Evolutionary conservation across 2,113 vertebrate species (phyloP).

Genomic region (Lophochroa leadbeateri): DNA sequence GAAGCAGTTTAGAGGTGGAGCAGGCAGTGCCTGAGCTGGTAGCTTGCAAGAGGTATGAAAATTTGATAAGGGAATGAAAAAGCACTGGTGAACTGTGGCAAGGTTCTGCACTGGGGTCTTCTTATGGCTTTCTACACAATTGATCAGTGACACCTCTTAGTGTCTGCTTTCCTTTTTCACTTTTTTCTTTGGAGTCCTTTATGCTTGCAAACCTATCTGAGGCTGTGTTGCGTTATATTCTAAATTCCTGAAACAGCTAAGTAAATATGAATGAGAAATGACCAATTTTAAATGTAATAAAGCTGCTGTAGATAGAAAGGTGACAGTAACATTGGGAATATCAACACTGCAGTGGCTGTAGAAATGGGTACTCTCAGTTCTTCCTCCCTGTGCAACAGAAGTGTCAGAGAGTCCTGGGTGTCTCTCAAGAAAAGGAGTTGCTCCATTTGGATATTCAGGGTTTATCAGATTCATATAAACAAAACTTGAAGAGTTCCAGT

Average conservation of each 20-base stretch:
- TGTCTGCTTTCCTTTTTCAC: neutral
- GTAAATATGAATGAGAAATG: neutral
- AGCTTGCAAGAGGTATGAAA: neutral
- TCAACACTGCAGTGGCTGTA: neutral
- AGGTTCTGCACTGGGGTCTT: neutral
- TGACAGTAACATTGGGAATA: neutral
- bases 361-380: neutral
- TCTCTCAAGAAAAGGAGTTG: neutral
- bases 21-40: neutral
- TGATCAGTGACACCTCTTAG: rapidly evolving
- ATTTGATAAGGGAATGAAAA: neutral
- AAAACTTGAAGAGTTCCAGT: neutral
- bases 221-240: neutral
- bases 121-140: neutral
- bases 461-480: neutral
- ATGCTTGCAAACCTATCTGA: neutral
- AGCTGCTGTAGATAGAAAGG: neutral
- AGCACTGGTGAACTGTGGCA: neutral
- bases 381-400: neutral
- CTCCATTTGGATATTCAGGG: neutral
- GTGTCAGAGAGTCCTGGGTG: neutral
- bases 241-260: neutral
- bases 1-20: neutral
- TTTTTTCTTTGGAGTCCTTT: neutral
- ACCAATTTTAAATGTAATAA: neutral